Conservation (phyloP, 2,113 vertebrate genomes). For the Burhinus bistriatus region DNA sequence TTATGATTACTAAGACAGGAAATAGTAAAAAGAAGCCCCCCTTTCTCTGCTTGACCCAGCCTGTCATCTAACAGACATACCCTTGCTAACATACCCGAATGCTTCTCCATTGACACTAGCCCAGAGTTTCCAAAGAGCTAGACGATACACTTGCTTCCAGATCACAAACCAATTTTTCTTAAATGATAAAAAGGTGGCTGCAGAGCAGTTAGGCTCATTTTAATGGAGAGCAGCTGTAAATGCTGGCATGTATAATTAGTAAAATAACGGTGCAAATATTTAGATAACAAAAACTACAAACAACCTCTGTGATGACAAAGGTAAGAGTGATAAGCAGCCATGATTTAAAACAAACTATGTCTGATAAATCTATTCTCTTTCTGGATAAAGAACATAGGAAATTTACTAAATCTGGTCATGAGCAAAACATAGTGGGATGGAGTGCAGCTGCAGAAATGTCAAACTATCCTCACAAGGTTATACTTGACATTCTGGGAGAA, state of each 20-base stretch:
- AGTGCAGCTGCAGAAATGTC: constrained; percentile 56
- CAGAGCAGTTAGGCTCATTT: neutral
- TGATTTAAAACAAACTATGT: constrained; percentile 15
- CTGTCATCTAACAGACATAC: neutral
- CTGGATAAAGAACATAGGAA: constrained; percentile 45
- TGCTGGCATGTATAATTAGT: neutral
- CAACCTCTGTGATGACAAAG: constrained; percentile 30
- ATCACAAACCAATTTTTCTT: neutral
- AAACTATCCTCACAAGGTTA: constrained; percentile 49
- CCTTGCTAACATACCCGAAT: neutral
- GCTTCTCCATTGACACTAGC: neutral
- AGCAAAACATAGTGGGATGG: constrained; percentile 8
- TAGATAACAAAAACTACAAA: constrained; percentile 15
- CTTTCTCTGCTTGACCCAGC: neutral
- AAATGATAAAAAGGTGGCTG: neutral
- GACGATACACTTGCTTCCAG: neutral
- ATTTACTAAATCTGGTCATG: constrained; percentile 1
- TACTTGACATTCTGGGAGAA: constrained; percentile 37
- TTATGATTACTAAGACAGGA: neutral
- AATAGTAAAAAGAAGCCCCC: neutral
- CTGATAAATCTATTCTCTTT: constrained; percentile 15
- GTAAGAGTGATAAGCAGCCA: constrained; percentile 23
- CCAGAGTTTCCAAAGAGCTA: neutral
- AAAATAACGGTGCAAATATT: constrained; percentile 21
- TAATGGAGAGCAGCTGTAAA: constrained; percentile 30